Percentiles rank a stretch among this genome's conserved stretches.
Evolutionary conservation across 2,888 invertebrate species (phyloP).

Genomic region (Polylopha cassiicola): DNA sequence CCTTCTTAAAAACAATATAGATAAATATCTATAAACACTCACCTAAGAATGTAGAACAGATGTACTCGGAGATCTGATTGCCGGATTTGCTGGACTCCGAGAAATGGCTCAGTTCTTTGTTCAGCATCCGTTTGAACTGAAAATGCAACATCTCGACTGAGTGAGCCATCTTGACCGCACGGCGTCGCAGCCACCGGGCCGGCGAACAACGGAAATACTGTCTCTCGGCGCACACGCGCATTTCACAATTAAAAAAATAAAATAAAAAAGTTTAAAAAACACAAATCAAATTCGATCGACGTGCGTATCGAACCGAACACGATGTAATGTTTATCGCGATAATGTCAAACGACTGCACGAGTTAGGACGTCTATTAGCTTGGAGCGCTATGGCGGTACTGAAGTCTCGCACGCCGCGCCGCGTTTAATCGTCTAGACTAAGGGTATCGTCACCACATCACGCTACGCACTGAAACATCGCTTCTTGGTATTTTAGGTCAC

Average conservation of each 20-base stretch:
- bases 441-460: conserved; percentile 32
- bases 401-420: conserved; percentile 32
- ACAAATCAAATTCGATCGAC: conserved; percentile 25
- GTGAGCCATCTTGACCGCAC: conserved; percentile 58
- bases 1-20: conserved; percentile 13
- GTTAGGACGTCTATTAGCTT: conserved; percentile 47
- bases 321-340: conserved; percentile 5
- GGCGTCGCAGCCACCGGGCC: conserved; percentile 58
- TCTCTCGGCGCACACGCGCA: conserved; percentile 69
- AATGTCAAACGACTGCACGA: too few species aligned
- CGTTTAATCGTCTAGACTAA: conserved; percentile 30
- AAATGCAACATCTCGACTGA: conserved; percentile 69
- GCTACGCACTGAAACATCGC: conserved; percentile 45
- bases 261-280: conserved; percentile 22
- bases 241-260: conserved; percentile 46
- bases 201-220: conserved; percentile 56
- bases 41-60: conserved; percentile 99
- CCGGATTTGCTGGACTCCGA: conserved; percentile 99
- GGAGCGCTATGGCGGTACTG: conserved; percentile 64
- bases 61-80: conserved; percentile 99
- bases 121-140: conserved; percentile 99
- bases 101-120: conserved; percentile 99
- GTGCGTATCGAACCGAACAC: conserved; percentile 4
- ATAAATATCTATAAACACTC: conserved; percentile 67
- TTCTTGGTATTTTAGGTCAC: conserved; percentile 42